Conservation (phyloP, 2,113 vertebrate genomes). For the Platichthys flesus region DNA sequence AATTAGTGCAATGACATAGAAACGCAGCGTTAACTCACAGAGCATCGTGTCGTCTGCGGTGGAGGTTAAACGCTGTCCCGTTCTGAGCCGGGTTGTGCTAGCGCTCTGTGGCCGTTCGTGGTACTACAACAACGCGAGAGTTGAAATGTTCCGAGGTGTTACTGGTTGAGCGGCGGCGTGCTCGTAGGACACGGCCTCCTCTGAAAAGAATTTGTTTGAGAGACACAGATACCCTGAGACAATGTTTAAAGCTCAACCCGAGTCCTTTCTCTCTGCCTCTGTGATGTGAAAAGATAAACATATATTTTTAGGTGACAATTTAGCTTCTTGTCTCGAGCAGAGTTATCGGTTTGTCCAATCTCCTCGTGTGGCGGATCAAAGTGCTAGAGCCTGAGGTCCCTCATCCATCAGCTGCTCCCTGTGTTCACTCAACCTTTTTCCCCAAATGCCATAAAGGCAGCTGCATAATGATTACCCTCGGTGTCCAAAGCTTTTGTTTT, state of each 20-base stretch:
- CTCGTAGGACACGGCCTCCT: background rate
- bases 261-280: background rate
- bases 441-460: conserved; percentile 5
- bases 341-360: conserved; percentile 52
- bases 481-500: background rate
- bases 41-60: conserved; percentile 30
- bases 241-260: background rate
- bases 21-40: conserved; percentile 49
- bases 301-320: conserved; percentile 24
- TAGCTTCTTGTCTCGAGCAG: conserved; percentile 35
- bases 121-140: conserved; percentile 28
- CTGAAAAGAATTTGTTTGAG: background rate
- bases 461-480: conserved; percentile 8
- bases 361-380: conserved; percentile 44
- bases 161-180: background rate
- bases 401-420: conserved; percentile 28
- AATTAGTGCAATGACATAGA: conserved; percentile 80
- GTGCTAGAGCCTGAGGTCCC: conserved; percentile 21
- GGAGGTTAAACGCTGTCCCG: conserved; percentile 55
- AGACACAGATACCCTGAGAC: conserved; percentile 1
- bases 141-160: background rate
- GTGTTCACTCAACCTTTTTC: conserved; percentile 37
- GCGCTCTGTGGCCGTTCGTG: conserved; percentile 23
- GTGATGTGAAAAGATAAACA: conserved; percentile 27
- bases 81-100: conserved; percentile 7